Conservation (phyloP, 2,113 vertebrate genomes). For the Cercopithecus mona region DNA sequence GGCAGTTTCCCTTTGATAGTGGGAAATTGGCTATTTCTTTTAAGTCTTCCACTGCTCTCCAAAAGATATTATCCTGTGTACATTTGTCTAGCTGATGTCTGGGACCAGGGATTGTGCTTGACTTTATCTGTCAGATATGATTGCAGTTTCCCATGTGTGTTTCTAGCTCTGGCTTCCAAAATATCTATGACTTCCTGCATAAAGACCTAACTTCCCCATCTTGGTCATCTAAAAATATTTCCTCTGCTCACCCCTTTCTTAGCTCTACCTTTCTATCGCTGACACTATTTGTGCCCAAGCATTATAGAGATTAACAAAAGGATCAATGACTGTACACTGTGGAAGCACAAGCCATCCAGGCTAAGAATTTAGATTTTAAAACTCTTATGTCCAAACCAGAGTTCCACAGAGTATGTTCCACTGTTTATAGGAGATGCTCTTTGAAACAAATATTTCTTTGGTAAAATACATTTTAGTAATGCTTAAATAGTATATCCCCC, state of each 20-base stretch:
- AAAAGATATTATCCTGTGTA: neutral
- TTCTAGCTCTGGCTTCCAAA: neutral
- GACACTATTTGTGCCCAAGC: neutral
- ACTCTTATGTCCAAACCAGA: neutral
- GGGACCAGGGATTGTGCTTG: neutral
- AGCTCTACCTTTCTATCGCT: neutral
- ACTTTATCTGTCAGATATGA: neutral
- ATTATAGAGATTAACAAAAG: neutral
- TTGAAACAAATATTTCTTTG: slow-evolving; percentile 9
- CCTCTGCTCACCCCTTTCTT: neutral
- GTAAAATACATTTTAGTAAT: slow-evolving; percentile 9
- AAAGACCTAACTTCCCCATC: neutral
- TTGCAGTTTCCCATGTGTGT: neutral
- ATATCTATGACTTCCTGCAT: neutral
- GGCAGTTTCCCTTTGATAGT: neutral
- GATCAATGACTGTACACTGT: neutral
- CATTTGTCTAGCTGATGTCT: neutral
- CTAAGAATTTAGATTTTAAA: slow-evolving; percentile 28
- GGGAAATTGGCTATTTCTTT: neutral
- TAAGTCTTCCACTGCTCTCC: neutral
- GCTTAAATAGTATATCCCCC: neutral
- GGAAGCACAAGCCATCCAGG: neutral
- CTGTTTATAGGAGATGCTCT: neutral
- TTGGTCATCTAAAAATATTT: neutral
- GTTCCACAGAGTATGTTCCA: neutral